Evolutionary conservation across 2,797 vertebrate genomes (phyloP).

Genomic region (Lepus townsendii): DNA sequence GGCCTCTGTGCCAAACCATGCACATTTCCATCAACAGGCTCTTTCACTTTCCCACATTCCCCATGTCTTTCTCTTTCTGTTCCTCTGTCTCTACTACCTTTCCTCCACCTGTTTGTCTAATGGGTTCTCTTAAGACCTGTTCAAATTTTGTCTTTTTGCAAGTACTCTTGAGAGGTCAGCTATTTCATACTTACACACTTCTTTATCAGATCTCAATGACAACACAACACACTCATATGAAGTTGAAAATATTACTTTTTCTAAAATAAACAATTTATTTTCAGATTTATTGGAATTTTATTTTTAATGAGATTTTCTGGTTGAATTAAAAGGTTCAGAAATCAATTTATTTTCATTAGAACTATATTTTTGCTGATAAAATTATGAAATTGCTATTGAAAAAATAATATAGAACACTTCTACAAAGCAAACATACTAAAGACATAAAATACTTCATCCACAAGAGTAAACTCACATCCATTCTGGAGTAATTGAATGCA

Average conservation of each 20-base stretch:
- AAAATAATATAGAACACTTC: slow-evolving; percentile 46
- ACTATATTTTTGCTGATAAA: slow-evolving; percentile 40
- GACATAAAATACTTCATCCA: slow-evolving; percentile 27
- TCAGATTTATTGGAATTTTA: not conserved
- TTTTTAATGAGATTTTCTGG: slow-evolving; percentile 50
- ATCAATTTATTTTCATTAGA: slow-evolving; percentile 66
- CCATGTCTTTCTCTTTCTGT: not conserved
- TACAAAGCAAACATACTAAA: slow-evolving; percentile 57
- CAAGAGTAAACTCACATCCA: slow-evolving; percentile 19
- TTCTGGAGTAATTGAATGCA: slow-evolving; percentile 41
- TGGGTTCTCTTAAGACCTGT: not conserved
- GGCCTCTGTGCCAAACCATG: not conserved
- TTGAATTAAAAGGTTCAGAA: slow-evolving; percentile 47
- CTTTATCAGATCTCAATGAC: not conserved
- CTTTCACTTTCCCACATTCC: not conserved
- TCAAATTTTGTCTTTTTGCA: not conserved
- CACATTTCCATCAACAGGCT: not conserved
- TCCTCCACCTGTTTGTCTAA: not conserved
- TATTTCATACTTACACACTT: not conserved
- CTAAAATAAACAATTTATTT: slow-evolving; percentile 57
- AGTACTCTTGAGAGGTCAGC: not conserved
- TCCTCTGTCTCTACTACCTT: not conserved
- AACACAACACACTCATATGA: not conserved
- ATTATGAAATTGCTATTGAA: slow-evolving; percentile 62
- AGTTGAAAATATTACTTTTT: slow-evolving; percentile 33